phyloP scores from a whole-genome alignment of 2,888 invertebrate species.

The Caenorhabditis sulstoni region DNA sequence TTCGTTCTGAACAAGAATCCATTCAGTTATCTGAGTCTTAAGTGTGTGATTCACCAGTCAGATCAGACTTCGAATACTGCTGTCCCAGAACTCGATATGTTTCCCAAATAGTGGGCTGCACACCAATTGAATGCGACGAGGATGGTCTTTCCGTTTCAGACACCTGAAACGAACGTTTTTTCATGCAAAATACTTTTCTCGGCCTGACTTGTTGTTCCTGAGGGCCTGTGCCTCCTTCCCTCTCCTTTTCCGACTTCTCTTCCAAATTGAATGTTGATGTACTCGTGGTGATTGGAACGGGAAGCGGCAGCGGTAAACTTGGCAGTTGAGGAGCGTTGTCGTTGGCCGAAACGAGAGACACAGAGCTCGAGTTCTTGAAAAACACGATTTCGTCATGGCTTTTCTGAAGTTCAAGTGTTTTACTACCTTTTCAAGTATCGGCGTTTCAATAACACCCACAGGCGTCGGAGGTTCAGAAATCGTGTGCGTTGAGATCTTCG shows the following conservation, averaged over 20 bases:
- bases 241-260: constrained; percentile 26
- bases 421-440: constrained; percentile 62
- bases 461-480: constrained; percentile 49
- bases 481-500: constrained; percentile 45
- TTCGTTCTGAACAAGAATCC: constrained; percentile 39
- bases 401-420: constrained; percentile 23
- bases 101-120: constrained; percentile 79
- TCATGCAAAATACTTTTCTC: neutral
- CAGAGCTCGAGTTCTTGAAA: constrained; percentile 57
- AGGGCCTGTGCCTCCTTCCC: constrained; percentile 13
- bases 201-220: constrained; percentile 44
- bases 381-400: constrained; percentile 17
- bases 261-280: constrained; percentile 48
- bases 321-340: constrained; percentile 59
- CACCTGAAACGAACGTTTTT: constrained; percentile 25
- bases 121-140: constrained; percentile 63
- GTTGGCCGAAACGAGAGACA: constrained; percentile 56
- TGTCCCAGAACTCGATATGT: constrained; percentile 76
- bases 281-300: constrained; percentile 58
- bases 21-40: neutral
- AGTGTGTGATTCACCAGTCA: constrained; percentile 22
- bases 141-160: constrained; percentile 51
- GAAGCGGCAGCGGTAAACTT: constrained; percentile 58
- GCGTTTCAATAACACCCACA: constrained; percentile 57
- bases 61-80: constrained; percentile 69